Evolutionary conservation across 2,797 vertebrate genomes (phyloP), one percentile per base, ranked within the genome.

Genomic region (Orestias chungarensis): DNA sequence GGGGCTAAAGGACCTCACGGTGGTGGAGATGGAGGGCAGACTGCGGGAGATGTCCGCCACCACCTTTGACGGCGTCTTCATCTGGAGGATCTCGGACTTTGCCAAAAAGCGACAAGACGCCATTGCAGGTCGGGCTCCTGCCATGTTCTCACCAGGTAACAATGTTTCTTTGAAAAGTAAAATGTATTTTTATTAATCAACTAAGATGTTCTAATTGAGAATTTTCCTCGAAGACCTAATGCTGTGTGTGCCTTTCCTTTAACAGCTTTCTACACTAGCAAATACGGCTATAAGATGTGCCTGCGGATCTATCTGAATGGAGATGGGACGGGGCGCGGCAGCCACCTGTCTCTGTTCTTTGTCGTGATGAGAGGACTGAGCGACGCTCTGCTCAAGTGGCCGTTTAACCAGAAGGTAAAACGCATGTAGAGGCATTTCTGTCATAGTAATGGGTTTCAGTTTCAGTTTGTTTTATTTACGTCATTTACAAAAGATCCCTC

Each of bases 211-310:
- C 20, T n/a, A 49, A 9, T 49, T 1, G 47, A 47, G 46, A 23
- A 23, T 49, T 33, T 43, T 35, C 31, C 17, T 20, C n/a, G 5
- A 14, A 46, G 40, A 29, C 38, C 17, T 70, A 5, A 17, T 57
- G 23, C 54, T 64, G 8, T 64, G 1, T 31, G 14, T 57, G 15
- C 2, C 4, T 44, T 66, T 9, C 4, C 68, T 23, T 49, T 65
- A 38, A 1, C 86, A 99, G 98, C 98, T 50, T 99, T 99, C 93
- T 99, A 98, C 82, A 99, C 98, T 1, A 97, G 96, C 93, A 98
- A 97, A 82, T 98, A 99, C 0, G 98, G 98, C 93, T 99, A 99
- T 84, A 99, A 97, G 95, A 99, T 99, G 97, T 98, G 98, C 79
- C 92, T 99, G 80, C 95, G 98, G 0, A 93, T 98, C 82, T 99